Conservation (phyloP, 2,113 vertebrate species). For the Amphiprion ocellaris region DNA sequence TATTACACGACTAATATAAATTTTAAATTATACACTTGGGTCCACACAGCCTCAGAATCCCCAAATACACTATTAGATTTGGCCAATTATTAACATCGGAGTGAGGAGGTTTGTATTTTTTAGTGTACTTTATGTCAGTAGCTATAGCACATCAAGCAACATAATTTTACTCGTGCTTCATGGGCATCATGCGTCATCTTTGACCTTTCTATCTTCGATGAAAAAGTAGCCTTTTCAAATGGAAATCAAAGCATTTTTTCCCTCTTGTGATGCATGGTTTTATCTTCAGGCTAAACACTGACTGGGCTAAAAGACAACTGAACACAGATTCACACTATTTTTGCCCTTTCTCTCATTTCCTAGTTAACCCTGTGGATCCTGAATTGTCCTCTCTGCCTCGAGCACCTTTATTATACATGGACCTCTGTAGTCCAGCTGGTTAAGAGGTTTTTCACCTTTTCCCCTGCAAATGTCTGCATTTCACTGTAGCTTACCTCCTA, state of each 20-base stretch:
- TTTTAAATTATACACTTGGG: neutral
- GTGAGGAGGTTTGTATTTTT: neutral
- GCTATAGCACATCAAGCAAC: conserved; percentile 15
- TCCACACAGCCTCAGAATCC: neutral
- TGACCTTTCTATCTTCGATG: conserved; percentile 48
- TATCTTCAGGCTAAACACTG: conserved; percentile 4
- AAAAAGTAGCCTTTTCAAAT: conserved; percentile 55
- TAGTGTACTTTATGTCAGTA: neutral
- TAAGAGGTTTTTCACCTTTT: neutral
- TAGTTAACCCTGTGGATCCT: conserved; percentile 1
- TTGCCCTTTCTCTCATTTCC: neutral
- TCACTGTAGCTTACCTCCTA: too few relatives aligned
- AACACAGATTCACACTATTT: conserved; percentile 6
- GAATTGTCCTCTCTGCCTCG: neutral
- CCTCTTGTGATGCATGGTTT: conserved; percentile 13
- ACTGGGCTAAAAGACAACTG: conserved; percentile 25
- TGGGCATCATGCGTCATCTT: conserved; percentile 25
- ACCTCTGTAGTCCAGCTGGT: neutral
- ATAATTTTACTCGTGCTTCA: conserved; percentile 19
- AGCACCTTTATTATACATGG: neutral
- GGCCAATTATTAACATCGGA: neutral
- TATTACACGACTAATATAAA: neutral
- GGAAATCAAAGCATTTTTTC: conserved; percentile 37
- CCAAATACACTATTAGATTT: neutral
- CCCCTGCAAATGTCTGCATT: too few relatives aligned